Base-by-base conservation (phyloP, 2,797 vertebrate species). In the Rhinogobio ventralis region DNA sequence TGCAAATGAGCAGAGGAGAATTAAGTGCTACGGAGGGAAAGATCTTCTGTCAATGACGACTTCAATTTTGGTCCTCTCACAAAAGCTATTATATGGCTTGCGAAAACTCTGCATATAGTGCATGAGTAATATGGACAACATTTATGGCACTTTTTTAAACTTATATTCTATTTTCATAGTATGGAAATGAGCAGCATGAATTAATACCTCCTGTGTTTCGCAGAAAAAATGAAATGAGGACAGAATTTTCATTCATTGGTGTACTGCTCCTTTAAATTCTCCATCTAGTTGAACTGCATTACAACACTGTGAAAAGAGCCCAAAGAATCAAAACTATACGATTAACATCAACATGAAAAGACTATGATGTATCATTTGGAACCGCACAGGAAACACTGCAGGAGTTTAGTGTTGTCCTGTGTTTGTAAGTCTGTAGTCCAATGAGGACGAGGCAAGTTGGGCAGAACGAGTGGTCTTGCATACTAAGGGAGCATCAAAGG, bases 371-470 rank as follows among this genome's bases (percentile, higher is more conserved):
- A 36, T 53, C 0, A 19, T 68, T 23, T 28, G 36, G 69, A 81
- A 62, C 23, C 39, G 1, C 13, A 71, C 15, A 67, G 68, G 57
- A 49, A 72, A 69, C 53, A 25, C 72, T 45, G 57, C 64, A 25
- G 71, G 69, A 77, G 19, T 8, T 30, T 25, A 67, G 45, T 67
- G 30, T 20, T 17, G 49, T 85, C 79, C 87, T 85, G 45, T 87
- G 90, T 93, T 87, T 90, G 90, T 86, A 92, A 91, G 91, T 91
- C 90, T 72, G 73, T 91, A 91, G 87, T 91, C 91, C 89, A 90
- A 19, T 42, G 10, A 39, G 67, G 51, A 15, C 4, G 33, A 30
- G 20, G 46, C 1, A 42, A 62, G 55, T 14, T 10, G 19, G 30
- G 33, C 53, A 66, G 76, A 51, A n/a, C 3, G 4, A 79, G 78